Conservation (phyloP, 2,113 vertebrate genomes). For the Oreochromis aureus region DNA sequence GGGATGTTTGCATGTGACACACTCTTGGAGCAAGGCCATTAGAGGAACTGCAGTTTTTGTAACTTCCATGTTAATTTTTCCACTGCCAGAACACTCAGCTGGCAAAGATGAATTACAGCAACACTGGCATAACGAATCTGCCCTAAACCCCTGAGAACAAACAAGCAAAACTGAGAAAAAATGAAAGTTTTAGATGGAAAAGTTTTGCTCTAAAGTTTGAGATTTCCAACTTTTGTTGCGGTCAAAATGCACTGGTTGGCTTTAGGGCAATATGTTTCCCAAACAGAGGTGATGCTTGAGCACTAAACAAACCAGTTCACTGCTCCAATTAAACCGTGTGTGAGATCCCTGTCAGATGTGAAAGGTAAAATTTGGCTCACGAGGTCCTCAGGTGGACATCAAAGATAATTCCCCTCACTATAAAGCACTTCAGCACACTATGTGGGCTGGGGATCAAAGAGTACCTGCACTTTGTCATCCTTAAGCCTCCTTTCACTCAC, state of each 20-base stretch:
- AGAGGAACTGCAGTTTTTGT: neutral
- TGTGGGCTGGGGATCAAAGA: constrained; percentile 59
- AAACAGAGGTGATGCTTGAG: neutral
- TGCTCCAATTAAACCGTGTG: neutral
- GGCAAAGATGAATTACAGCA: neutral
- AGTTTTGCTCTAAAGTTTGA: neutral
- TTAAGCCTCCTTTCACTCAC: constrained; percentile 11
- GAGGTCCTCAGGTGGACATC: constrained; percentile 47
- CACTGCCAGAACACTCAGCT: neutral
- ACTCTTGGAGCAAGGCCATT: neutral
- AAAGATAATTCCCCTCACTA: constrained; percentile 36
- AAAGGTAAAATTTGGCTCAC: neutral
- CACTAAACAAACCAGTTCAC: neutral
- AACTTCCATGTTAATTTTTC: neutral
- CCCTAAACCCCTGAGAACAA: neutral
- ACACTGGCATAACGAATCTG: neutral
- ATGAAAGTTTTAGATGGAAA: neutral
- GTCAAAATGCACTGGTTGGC: neutral
- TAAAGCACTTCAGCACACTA: constrained; percentile 19
- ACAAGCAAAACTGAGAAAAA: neutral
- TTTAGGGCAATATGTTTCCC: neutral
- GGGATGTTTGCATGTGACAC: neutral
- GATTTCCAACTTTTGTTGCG: neutral
- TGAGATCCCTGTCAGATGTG: neutral
- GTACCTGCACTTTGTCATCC: constrained; percentile 49